Conservation (phyloP, 1,140 invertebrate genomes). For the Adelges cooleyi region DNA sequence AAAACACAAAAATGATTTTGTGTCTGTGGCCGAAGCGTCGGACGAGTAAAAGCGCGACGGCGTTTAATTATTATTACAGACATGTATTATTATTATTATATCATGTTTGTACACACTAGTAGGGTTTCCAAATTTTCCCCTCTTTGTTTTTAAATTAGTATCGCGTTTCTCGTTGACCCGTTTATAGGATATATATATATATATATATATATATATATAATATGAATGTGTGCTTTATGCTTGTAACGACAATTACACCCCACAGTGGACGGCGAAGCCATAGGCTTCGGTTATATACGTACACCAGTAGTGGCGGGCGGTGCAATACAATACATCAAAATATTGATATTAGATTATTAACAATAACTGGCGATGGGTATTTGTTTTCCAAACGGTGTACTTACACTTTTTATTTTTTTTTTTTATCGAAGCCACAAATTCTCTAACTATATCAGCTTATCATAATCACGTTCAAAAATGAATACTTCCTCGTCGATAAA, state of each 20-base stretch:
- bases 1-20: too few species aligned
- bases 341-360: not conserved
- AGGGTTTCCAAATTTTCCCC: conserved; percentile 24
- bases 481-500: too few species aligned
- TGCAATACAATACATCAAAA: conserved; percentile 23
- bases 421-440: too few species aligned
- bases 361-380: too few species aligned
- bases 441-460: too few species aligned
- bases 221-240: not conserved
- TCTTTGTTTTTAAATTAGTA: conserved; percentile 28
- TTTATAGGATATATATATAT: conserved; percentile 9
- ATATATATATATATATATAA: not conserved
- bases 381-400: too few species aligned
- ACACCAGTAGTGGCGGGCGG: not conserved
- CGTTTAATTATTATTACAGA: conserved; percentile 3
- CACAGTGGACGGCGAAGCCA: conserved; percentile 19
- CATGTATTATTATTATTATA: conserved; percentile 11
- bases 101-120: conserved; percentile 2
- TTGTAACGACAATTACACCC: conserved; percentile 2
- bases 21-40: too few species aligned
- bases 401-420: too few species aligned
- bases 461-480: too few species aligned
- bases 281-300: not conserved
- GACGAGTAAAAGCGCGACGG: not conserved
- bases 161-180: conserved; percentile 21